Conservation (phyloP, 2,113 vertebrate genomes). For the Trichechus manatus region DNA sequence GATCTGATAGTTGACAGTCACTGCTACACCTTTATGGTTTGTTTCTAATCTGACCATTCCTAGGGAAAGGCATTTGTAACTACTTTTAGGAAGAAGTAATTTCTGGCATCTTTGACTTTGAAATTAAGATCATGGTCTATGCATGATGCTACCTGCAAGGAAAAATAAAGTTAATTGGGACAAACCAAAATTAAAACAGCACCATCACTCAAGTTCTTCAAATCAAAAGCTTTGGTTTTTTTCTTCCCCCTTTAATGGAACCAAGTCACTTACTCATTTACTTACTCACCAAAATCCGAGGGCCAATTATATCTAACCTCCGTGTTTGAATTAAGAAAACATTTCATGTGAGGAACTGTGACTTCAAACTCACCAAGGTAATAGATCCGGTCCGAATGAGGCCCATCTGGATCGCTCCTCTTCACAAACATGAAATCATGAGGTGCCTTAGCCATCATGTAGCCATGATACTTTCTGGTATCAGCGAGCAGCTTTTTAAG, state of each 20-base stretch:
- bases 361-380: constrained; percentile 89
- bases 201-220: constrained; percentile 13
- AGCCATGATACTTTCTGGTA: constrained; percentile 91
- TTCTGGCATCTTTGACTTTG: constrained; percentile 48
- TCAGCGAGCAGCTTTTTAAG: constrained; percentile 91
- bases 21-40: neutral
- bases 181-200: constrained; percentile 36
- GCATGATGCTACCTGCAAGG: neutral
- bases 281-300: constrained; percentile 6
- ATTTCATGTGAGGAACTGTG: constrained; percentile 19
- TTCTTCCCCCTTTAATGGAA: neutral
- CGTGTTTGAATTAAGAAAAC: constrained; percentile 27
- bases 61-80: constrained; percentile 20
- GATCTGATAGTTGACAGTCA: neutral
- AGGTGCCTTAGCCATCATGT: constrained; percentile 92
- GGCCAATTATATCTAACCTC: neutral
- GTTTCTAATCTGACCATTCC: neutral
- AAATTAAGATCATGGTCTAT: constrained; percentile 27
- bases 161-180: constrained; percentile 38
- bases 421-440: constrained; percentile 92
- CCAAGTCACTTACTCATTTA: neutral
- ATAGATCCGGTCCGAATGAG: constrained; percentile 90
- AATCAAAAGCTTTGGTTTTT: neutral
- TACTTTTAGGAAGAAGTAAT: constrained; percentile 29
- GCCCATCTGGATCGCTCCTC: constrained; percentile 90